Evolutionary conservation across 1,140 invertebrate species (phyloP).

Genomic region (Diplogasteroides magnus): DNA sequence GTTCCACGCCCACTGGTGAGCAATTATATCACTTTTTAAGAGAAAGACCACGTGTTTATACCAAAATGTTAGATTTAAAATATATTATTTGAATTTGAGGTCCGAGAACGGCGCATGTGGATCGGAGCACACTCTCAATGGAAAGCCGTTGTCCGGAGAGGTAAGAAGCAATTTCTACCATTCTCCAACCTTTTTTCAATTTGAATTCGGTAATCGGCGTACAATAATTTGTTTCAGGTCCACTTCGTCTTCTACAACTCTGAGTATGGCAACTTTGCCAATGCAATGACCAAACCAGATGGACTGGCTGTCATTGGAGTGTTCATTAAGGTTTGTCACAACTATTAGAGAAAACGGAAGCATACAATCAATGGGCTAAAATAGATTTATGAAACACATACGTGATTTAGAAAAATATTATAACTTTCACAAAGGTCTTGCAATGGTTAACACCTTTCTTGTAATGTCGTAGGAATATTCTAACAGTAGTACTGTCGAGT

Average conservation of each 20-base stretch:
- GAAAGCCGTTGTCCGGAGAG: constrained; percentile 29
- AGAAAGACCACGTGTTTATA: neutral
- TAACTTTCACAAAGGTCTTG: too few relatives aligned
- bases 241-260: constrained; percentile 69
- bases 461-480: too few relatives aligned
- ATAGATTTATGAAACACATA: too few relatives aligned
- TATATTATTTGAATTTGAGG: neutral
- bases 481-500: too few relatives aligned
- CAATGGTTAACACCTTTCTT: too few relatives aligned
- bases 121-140: constrained; percentile 28
- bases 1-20: constrained; percentile 30
- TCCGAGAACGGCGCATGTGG: constrained; percentile 14
- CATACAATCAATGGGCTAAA: too few relatives aligned
- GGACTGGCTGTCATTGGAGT: constrained; percentile 69
- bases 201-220: too few relatives aligned
- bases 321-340: constrained; percentile 65
- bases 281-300: constrained; percentile 62
- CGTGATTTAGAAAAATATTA: constrained; percentile 3
- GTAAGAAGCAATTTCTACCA: constrained; percentile 69
- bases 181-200: too few relatives aligned
- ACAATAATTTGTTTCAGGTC: constrained; percentile 5
- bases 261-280: constrained; percentile 61
- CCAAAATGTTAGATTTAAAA: neutral
- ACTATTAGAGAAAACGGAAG: too few relatives aligned
- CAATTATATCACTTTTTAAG: too few relatives aligned